phyloP scores from a whole-genome alignment of 1,140 invertebrate species.

The Temnothorax nylanderi region DNA sequence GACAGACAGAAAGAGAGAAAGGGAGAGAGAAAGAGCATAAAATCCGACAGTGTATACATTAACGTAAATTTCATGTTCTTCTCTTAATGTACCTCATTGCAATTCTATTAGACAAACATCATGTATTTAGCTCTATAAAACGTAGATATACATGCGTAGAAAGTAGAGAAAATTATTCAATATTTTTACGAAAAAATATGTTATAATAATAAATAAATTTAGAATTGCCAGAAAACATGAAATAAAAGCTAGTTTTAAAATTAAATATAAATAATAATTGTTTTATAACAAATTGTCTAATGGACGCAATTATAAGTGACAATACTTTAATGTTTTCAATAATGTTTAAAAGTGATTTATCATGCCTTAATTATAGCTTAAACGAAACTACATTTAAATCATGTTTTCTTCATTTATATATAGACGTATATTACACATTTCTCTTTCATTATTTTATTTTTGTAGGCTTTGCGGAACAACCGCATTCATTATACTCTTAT shows the following conservation, averaged over 20 bases:
- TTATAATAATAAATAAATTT: background rate
- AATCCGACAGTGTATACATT: background rate
- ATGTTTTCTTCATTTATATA: background rate
- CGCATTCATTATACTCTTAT: background rate
- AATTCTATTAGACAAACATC: conserved; percentile 14
- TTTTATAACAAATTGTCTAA: background rate
- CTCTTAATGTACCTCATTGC: conserved; percentile 1
- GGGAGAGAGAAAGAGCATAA: background rate
- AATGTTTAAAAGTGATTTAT: background rate
- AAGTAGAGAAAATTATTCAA: background rate
- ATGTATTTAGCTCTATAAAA: background rate
- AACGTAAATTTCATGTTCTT: background rate
- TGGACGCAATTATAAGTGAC: background rate
- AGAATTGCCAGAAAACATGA: background rate
- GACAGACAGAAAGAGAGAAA: background rate
- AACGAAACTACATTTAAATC: background rate
- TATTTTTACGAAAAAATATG: background rate
- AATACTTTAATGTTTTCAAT: background rate
- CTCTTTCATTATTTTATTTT: background rate
- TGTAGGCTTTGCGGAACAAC: background rate
- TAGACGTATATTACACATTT: background rate
- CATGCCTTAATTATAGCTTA: background rate
- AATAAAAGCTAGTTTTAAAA: background rate
- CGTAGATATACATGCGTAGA: background rate
- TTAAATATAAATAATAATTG: conserved; percentile 1